These are phyloP conservation scores for Penaeus indicus DNA, from an alignment of 1,140 invertebrate genomes.

Conservation along the genomic window DNA sequence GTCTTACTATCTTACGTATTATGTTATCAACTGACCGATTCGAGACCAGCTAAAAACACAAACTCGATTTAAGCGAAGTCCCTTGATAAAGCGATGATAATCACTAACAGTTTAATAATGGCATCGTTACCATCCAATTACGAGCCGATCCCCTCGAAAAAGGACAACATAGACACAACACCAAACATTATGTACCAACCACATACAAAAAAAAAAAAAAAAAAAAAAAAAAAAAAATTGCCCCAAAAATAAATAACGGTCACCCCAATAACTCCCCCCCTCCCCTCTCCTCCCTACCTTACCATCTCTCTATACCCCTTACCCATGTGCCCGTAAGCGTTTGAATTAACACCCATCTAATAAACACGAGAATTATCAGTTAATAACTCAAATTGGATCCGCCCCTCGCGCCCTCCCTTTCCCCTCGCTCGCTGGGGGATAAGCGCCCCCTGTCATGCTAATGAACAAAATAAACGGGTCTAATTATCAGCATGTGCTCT, in stretches of 20 bases:
- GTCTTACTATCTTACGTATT: no score
- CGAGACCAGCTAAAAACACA: no score
- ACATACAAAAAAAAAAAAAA: not conserved
- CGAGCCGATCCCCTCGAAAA: not conserved
- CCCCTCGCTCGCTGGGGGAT: not conserved
- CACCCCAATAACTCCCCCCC: not conserved
- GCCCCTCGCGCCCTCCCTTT: not conserved
- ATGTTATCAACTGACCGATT: no score
- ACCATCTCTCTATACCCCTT: not conserved
- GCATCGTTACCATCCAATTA: not conserved
- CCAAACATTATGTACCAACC: not conserved
- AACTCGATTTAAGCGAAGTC: no score
- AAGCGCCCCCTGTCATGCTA: slow-evolving; percentile 9
- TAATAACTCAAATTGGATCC: slow-evolving; percentile 42
- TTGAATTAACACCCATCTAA: slow-evolving; percentile 37
- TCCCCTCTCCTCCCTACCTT: not conserved
- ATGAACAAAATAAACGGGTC: slow-evolving; percentile 25
- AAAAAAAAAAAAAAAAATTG: no score
- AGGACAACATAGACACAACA: not conserved
- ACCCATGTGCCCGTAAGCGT: not conserved
- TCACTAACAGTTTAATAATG: no score
- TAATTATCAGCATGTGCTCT: slow-evolving; percentile 14
- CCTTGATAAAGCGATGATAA: no score
- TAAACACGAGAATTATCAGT: slow-evolving; percentile 45
- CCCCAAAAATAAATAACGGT: no score